Base-by-base conservation (phyloP, 2,888 invertebrate species). In the Chouioia cunea region DNA sequence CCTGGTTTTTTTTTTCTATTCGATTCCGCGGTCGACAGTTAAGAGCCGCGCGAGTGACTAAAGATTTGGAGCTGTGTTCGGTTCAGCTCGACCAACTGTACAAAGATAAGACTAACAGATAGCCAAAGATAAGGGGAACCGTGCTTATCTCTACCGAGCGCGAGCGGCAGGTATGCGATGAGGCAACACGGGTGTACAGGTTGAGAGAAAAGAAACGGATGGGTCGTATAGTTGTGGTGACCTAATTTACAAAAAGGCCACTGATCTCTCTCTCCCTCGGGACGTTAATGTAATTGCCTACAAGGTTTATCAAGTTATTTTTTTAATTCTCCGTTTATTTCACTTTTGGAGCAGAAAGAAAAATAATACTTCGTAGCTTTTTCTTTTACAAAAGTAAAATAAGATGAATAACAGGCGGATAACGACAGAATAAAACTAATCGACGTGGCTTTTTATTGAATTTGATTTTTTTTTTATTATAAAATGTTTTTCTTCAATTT, bases 401-500 rank as follows among this genome's bases (percentile, higher is more conserved):
- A 44, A 27, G 6, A 3, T 18, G 1, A 20, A 18, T 18, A 6
- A 50, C 8, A 27, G 36, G 15, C 22, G 22, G 22, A 20, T 6
- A 2, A 22, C 4, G 53, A 50, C 48, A 43, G 47, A 66, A 23
- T 20, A 66, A 60, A 57, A 43, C n/a, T 57, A 43, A 10, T 27
- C 56, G 44, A 15, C n/a, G 20, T 48, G 8, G 22, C 53, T 63
- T 64, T 59, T 36, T 36, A 12, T 36, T 36, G 10, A 8, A 1
- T 10, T 36, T 50, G 18, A 18, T 50, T 50, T 18, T 50, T 18
- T 50, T 50, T 58, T 48, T 27, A 1, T 20, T 43, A 52, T 36
- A 54, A 56, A 65, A 54, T 68, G 69, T 65, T 73, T 57, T 63
- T 18, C 70, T 66, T 56, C 63, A 73, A 52, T 52, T 60, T 54